phyloP scores from a whole-genome alignment of 1,140 invertebrate species.

The Drosophila obscura region DNA sequence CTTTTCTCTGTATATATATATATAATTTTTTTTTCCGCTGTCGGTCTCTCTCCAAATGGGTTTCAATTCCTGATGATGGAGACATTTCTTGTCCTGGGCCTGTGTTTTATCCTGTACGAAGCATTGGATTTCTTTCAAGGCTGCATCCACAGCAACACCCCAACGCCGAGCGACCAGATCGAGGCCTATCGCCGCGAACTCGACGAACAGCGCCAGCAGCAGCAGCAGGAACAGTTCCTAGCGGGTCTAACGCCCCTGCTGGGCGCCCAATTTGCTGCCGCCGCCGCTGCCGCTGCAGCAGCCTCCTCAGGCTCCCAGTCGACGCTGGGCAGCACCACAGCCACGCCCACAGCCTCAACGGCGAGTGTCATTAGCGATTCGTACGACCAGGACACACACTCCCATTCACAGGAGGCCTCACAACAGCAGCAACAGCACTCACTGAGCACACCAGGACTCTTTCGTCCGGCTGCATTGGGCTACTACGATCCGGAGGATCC shows the following conservation, averaged over 20 bases:
- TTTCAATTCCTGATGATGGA: conserved; percentile 83
- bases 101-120: conserved; percentile 84
- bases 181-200: conserved; percentile 82
- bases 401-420: conserved; percentile 52
- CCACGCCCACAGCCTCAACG: conserved; percentile 70
- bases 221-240: conserved; percentile 82
- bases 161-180: conserved; percentile 77
- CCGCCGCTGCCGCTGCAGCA: conserved; percentile 68
- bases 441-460: conserved; percentile 68
- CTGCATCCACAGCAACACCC: conserved; percentile 80
- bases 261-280: conserved; percentile 75
- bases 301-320: conserved; percentile 57
- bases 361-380: conserved; percentile 72
- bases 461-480: conserved; percentile 60
- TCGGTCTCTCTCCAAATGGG: conserved; percentile 64
- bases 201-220: conserved; percentile 83
- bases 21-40: conserved; percentile 36
- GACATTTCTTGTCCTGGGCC: conserved; percentile 84
- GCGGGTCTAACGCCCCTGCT: conserved; percentile 74
- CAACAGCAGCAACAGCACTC: conserved; percentile 70
- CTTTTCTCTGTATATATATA: conserved; percentile 11
- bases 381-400: conserved; percentile 67
- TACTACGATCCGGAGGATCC: conserved; percentile 77
- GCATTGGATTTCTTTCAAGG: conserved; percentile 84
- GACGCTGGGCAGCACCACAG: conserved; percentile 54